These are phyloP conservation scores for Eledona agricola DNA, from an alignment of 2,888 invertebrate genomes.

Conservation along the genomic window DNA sequence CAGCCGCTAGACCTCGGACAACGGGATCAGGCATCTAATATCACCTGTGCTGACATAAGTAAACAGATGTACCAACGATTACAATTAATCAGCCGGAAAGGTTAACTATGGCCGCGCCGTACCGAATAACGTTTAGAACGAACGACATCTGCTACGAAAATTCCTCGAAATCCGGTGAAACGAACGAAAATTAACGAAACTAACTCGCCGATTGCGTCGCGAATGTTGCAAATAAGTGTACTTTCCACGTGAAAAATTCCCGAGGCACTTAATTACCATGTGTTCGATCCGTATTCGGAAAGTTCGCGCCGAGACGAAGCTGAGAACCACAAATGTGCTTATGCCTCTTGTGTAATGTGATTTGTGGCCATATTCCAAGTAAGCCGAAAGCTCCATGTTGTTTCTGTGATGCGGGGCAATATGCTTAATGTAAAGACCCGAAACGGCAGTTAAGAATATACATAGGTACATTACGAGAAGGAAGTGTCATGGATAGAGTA, in stretches of 20 bases:
- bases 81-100: slow-evolving; percentile 41
- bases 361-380: slow-evolving; percentile 20
- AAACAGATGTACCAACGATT: slow-evolving; percentile 46
- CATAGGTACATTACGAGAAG: slow-evolving; percentile 24
- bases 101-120: slow-evolving; percentile 33
- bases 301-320: too few species aligned
- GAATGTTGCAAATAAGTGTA: slow-evolving; percentile 2
- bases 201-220: background rate
- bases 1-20: slow-evolving; percentile 48
- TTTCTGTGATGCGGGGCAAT: slow-evolving; percentile 19
- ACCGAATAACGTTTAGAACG: slow-evolving; percentile 17
- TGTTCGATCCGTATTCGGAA: too few species aligned
- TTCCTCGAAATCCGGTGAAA: slow-evolving; percentile 2
- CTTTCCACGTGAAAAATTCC: too few species aligned
- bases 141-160: slow-evolving; percentile 32
- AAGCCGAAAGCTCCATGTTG: slow-evolving; percentile 20
- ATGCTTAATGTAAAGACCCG: slow-evolving; percentile 27
- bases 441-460: slow-evolving; percentile 28
- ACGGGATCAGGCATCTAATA: slow-evolving; percentile 48
- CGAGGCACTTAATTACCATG: too few species aligned
- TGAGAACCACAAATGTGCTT: too few species aligned
- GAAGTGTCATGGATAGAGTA: slow-evolving; percentile 44
- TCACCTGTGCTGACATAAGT: slow-evolving; percentile 47
- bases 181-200: slow-evolving; percentile 6
- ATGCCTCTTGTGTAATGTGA: slow-evolving; percentile 10